phyloP scores from a whole-genome alignment of 2,113 vertebrate species.

The Prunella himalayana region DNA sequence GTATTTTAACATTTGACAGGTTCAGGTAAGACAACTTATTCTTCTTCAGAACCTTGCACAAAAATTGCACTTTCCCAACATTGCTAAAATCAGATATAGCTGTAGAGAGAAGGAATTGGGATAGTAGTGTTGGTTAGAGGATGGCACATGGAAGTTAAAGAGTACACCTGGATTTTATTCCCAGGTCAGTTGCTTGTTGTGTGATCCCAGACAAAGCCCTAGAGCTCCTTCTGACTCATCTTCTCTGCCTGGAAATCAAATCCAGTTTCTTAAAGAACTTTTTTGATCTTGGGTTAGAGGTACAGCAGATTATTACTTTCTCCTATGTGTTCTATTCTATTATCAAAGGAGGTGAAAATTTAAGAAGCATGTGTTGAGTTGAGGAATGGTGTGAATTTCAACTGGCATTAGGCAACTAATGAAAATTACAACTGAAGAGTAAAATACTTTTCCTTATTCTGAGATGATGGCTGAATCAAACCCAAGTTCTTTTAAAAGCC shows the following conservation, averaged over 20 bases:
- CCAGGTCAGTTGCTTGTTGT: not conserved
- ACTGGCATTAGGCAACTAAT: not conserved
- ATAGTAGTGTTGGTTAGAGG: not conserved
- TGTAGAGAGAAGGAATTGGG: not conserved
- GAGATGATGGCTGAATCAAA: not conserved
- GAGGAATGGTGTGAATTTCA: not conserved
- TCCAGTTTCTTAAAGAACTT: not conserved
- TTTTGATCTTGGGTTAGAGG: not conserved
- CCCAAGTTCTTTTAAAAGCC: constrained; percentile 12
- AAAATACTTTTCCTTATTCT: constrained; percentile 12
- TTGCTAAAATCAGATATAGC: not conserved
- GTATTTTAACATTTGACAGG: not conserved
- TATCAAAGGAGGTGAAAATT: not conserved
- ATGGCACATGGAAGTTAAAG: not conserved
- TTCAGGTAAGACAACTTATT: not conserved
- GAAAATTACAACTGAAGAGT: not conserved
- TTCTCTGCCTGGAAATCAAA: not conserved
- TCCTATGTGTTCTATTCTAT: not conserved
- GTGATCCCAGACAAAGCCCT: not conserved
- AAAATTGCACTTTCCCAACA: not conserved
- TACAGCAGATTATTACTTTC: not conserved
- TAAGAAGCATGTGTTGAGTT: not conserved
- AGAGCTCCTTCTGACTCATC: not conserved
- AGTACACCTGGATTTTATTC: not conserved
- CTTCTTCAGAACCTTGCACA: not conserved